Evolutionary conservation across 1,140 invertebrate genomes (phyloP).

Genomic region (Hestina assimilis): DNA sequence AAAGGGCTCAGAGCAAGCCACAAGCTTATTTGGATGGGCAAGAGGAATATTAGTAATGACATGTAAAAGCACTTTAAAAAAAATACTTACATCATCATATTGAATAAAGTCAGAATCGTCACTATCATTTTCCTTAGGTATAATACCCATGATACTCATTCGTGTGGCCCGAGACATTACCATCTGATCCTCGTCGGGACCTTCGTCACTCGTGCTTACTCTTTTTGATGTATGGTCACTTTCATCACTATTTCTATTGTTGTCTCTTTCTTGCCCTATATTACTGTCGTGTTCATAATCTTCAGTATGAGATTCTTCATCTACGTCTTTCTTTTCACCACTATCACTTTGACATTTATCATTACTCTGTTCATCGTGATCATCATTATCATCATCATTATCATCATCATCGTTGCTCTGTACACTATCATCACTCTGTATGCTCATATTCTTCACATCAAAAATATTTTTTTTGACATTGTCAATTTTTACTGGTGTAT

Average conservation of each 20-base stretch:
- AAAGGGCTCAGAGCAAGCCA: too few species aligned
- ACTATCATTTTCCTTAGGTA: conserved; percentile 59
- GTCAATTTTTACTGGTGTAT: conserved; percentile 57
- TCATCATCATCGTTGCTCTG: conserved; percentile 20
- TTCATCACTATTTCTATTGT: conserved; percentile 1
- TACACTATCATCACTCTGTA: conserved; percentile 31
- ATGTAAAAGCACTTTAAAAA: not conserved
- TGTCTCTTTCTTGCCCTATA: conserved; percentile 1
- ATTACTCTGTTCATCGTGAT: not conserved
- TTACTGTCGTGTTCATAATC: conserved; percentile 10
- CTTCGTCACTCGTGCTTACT: conserved; percentile 40
- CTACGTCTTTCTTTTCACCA: not conserved
- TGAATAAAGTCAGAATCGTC: conserved; percentile 74
- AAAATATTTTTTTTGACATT: conserved; percentile 13
- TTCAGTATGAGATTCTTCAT: conserved; percentile 1
- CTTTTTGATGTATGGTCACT: too few species aligned
- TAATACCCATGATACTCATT: conserved; percentile 72
- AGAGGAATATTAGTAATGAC: too few species aligned
- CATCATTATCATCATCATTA: conserved; percentile 16
- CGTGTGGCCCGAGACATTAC: conserved; percentile 68
- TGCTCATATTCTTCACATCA: conserved; percentile 32
- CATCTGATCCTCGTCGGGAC: conserved; percentile 60
- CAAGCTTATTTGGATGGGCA: too few species aligned
- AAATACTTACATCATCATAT: conserved; percentile 65
- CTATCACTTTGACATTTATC: conserved; percentile 11